These are phyloP conservation scores for Laodelphax striatellus DNA, from an alignment of 1,140 invertebrate genomes.

Conservation along the genomic window DNA sequence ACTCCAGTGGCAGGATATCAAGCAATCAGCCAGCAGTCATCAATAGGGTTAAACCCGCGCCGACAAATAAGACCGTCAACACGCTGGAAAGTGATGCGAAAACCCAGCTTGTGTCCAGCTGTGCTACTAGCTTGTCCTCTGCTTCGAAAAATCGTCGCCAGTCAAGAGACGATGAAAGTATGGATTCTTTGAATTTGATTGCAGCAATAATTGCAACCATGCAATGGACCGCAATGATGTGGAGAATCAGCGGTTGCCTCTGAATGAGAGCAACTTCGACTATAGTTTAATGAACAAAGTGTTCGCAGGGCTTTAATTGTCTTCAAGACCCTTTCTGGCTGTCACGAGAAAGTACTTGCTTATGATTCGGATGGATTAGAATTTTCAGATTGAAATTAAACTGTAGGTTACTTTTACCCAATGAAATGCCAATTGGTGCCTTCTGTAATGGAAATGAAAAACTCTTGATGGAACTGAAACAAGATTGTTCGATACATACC, in stretches of 20 bases:
- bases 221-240: neutral
- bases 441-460: no score
- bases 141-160: neutral
- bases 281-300: neutral
- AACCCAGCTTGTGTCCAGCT: neutral
- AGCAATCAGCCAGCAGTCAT: neutral
- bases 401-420: neutral
- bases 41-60: no score
- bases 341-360: neutral
- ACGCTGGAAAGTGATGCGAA: neutral
- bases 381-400: neutral
- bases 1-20: neutral
- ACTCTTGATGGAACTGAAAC: no score
- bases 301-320: neutral
- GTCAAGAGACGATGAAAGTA: neutral
- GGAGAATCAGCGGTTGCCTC: neutral
- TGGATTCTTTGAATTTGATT: neutral
- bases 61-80: neutral
- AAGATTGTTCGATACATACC: no score
- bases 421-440: neutral
- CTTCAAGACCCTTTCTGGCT: neutral
- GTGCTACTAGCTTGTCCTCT: neutral
- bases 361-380: neutral
- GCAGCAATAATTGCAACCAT: neutral
- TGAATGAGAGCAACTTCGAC: neutral